Evolutionary conservation across 2,113 vertebrate species (phyloP), one percentile per base, ranked within the genome.

Genomic region (Prionailurus viverrinus): DNA sequence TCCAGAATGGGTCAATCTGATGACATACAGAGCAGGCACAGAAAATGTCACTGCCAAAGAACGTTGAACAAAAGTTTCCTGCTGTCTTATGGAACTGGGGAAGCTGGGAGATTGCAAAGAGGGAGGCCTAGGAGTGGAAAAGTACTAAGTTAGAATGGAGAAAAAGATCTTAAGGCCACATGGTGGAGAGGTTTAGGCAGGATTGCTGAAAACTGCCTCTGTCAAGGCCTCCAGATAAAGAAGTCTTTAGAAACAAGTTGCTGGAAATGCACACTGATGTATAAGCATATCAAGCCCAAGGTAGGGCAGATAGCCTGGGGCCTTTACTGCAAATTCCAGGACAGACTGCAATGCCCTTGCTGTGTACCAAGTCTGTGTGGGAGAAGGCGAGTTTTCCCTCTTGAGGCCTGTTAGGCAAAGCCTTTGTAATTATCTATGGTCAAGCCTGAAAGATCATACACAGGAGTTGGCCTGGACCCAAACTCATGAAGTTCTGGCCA

Each of bases 291-390:
- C 14, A 31, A 19, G 14, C 19, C 18, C 1, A 27, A 23, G 33
- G 29, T 31, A 11, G 7, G 45, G 2, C 8, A 25, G 33, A 4
- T 29, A 53, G 16, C 29, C 48, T 48, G n/a, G 61, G 8, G 11
- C 15, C 11, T 51, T 55, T 4, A 63, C 33, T 29, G 9, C 19
- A 81, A 15, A 41, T 89, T 3, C 39, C 27, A 25, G 18, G 12
- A 27, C 14, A 92, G 23, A 74, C 36, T 41, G 31, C 1, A 21
- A 8, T n/a, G 21, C 7, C 41, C 7, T 61, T 23, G 8, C 4
- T 53, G 0, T 6, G 4, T 1, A n/a, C 36, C 27, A 25, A 41
- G 7, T 0, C 10, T 71, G 3, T 14, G 9, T 31, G 10, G n/a
- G 10, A 2, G 41, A 39, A 18, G 23, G 1, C 8, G 45, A n/a